Base-by-base conservation (phyloP, 1,140 invertebrate genomes). In the Amyelois transitella region DNA sequence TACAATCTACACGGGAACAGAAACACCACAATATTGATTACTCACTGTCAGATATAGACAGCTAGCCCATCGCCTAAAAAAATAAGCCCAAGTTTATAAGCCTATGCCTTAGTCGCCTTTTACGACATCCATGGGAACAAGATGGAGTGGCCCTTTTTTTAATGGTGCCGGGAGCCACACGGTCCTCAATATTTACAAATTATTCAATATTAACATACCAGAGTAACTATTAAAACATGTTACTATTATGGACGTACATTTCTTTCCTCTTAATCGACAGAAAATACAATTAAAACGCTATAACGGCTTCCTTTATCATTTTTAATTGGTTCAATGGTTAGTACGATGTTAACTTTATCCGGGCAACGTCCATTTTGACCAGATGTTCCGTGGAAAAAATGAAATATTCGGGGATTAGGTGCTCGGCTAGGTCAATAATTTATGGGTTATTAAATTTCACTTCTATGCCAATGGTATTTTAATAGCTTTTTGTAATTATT, bases 291-390 rank as follows among this genome's bases (percentile, higher is more conserved):
- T 51, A 51, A 51, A 22, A 28, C 18, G 18, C 50, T 25, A 28
- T 38, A 51, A 51, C 17, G 18, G 50, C 24, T 51, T 51, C 25
- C 50, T 51, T 38, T 51, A 51, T 51, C 50, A 51, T 51, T 51
- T 51, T 12, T 51, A 51, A 51, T 51, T 43, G 50, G 14, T 51
- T 51, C 28, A 51, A 19, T 51, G 50, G 43, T 51, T 43, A 28
- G 14, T 51, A 38, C 28, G 43, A 19, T 51, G 50, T 51, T 51
- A 38, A 43, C 7, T 38, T 51, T 51, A 38, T 38, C 43, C n/a
- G 28, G 14, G 24, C 19, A 51, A 18, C 18, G 24, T 51, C n/a
- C 24, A n/a, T 38, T 20, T 17, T 12, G 50, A 38, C 50, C 50
- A 51, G 50, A 51, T 51, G 49, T 50, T 49, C 32, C 12, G n/a